Base-by-base conservation (phyloP, 2,797 vertebrate genomes). In the Lepus oiostolus region DNA sequence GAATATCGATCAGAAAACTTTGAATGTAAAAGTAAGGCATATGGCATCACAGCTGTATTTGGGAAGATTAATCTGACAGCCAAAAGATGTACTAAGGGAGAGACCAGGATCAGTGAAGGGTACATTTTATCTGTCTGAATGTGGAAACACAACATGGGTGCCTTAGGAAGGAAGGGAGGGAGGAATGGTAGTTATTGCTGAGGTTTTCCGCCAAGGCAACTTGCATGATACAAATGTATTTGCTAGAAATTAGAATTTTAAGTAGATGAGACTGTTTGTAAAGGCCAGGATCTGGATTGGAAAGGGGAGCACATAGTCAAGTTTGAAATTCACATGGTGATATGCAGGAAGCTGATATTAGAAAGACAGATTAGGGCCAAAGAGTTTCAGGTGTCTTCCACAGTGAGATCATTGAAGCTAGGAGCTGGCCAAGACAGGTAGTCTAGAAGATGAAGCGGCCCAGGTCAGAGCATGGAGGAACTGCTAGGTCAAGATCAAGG, bases 21-120 rank as follows among this genome's bases (percentile, higher is more conserved):
- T 70, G 30, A 94, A 90, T 85, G 72, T 35, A 85, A 93, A 92
- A 93, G 47, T 74, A 68, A 79, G 92, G 19, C 62, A 28, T 90
- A 54, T 68, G 28, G n/a, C 16, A 90, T 88, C 50, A 85, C 4
- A 87, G 11, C 26, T 74, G 0, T 77, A 72, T 93, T 95, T 58
- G n/a, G 58, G 58, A 94, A 90, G 58, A 96, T 96, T 85, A 95
- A 79, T 88, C 38, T 94, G 63, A 85, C 63, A 85, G 70, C 60
- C 68, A 80, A 84, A 88, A 80, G 74, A 88, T 60, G 35, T 1
- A 17, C 42, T 14, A 8, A 91, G 77, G 63, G 72, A 71, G 42
- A 88, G 17, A 67, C 14, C 38, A 32, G 50, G 50, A 14, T 60
- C 75, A 88, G 58, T 60, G 77, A 81, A 85, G 22, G 30, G 32